Base-by-base conservation (phyloP, 2,113 vertebrate genomes). In the Sturnira hondurensis region DNA sequence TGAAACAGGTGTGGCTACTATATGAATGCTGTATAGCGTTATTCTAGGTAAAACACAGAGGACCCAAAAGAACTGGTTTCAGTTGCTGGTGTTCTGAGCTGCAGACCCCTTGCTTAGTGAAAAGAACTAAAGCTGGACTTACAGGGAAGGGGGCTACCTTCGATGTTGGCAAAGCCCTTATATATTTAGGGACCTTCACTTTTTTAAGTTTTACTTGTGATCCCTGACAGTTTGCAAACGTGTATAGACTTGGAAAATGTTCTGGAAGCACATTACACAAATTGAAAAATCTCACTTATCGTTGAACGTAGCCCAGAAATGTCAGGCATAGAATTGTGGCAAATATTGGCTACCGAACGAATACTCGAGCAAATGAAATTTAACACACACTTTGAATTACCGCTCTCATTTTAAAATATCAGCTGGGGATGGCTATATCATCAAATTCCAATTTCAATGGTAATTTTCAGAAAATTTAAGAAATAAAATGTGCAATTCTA, bases 331-430 rank as follows among this genome's bases (percentile, higher is more conserved):
- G 77, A 86, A 52, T 1, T 5, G 8, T 10, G 31, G 26, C 45
- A 86, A 67, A 70, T 19, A 56, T 1, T 28, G 54, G 13, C 43
- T 45, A 4, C 41, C 11, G 13, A 91, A 28, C 15, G 33, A 94
- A 93, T 36, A 36, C 50, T 11, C 1, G 0, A 85, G 31, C 24
- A 65, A 86, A 77, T 13, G 13, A 86, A 84, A 77, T 93, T 84
- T 86, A 81, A 50, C 22, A 7, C n/a, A 68, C 61, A 93, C 52
- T 76, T 86, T 54, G 50, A 20, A 82, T 86, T 82, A 89, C 74
- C 36, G 28, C 12, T 85, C 54, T 93, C 17, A 41, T 36, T 96
- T 95, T 24, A 86, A 96, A 94, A 41, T 50, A 63, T 65, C 86
- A 74, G 11, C 5, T 70, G 41, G 50, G 33, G 54, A 70, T 80